Evolutionary conservation across 2,797 vertebrate genomes (phyloP), one percentile per base, ranked within the genome.

Genomic region (Protonibea diacanthus): DNA sequence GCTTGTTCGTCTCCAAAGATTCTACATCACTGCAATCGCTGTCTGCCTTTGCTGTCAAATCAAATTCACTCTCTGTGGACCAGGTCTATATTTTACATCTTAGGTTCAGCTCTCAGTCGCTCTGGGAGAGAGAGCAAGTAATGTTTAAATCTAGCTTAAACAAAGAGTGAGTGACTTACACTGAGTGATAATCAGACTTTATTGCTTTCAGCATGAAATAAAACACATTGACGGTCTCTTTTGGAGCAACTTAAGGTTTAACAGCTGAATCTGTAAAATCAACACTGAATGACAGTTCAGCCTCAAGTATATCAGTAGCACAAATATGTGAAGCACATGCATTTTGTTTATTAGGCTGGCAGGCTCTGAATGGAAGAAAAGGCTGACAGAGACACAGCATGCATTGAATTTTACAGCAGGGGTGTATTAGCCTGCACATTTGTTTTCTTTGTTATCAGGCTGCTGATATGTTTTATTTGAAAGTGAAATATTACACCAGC

Each of bases 1-100:
- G 33, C 25, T 62, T 4, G 13, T 58, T 59, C 21, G 40, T 78
- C 83, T 76, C 52, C 6, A 21, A 82, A 85, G 74, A 78, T 73
- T 66, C 49, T 5, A 45, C 60, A 58, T 79, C 74, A 59, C 12
- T 69, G 64, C 62, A 69, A 52, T 81, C 65, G 47, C 69, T 69
- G 66, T 73, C 75, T 80, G 66, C 66, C 38, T 78, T 74, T 52
- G 59, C 81, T 84, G 78, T 87, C 78, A 74, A 66, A 79, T 82
- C 56, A 57, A 52, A 51, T 49, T 66, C n/a, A 0, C 60, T 86
- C 78, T 77, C 64, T 51, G 44, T 69, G 66, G 72, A 79, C 15
- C 57, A 44, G 42, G 73, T 70, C 60, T 20, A 10, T 45, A 61
- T 84, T 78, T 76, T 38, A 74, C 33, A 58, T 74, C 33, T 44